Evolutionary conservation across 2,888 invertebrate species (phyloP).

Genomic region (Torymus aiolomorphi): DNA sequence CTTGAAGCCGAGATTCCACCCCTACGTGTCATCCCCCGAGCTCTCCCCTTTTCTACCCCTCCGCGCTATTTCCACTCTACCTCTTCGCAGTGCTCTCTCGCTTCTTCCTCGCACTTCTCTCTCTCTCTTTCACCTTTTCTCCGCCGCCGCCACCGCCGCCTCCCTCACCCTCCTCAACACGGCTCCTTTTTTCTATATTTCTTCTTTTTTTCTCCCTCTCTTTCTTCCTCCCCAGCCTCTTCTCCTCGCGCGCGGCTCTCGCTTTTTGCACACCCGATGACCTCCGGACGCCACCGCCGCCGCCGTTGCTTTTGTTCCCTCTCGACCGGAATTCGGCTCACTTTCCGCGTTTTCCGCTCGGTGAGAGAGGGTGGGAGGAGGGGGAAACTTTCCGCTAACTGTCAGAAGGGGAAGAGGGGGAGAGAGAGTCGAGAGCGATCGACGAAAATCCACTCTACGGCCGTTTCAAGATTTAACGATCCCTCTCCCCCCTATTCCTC

Average conservation of each 20-base stretch:
- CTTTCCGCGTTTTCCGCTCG: slow-evolving; percentile 49
- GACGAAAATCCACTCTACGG: slow-evolving; percentile 50
- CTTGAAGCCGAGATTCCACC: slow-evolving; percentile 72
- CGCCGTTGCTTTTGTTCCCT: slow-evolving; percentile 46
- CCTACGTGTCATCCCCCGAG: slow-evolving; percentile 59
- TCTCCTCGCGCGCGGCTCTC: neutral
- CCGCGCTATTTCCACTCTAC: neutral
- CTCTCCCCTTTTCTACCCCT: slow-evolving; percentile 21
- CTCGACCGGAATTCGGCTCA: slow-evolving; percentile 57
- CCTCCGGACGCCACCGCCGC: slow-evolving; percentile 29
- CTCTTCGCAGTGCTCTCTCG: slow-evolving; percentile 45
- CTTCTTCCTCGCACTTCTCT: slow-evolving; percentile 53
- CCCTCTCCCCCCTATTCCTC: neutral
- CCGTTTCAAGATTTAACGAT: slow-evolving; percentile 52
- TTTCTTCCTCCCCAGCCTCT: neutral
- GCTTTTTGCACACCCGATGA: slow-evolving; percentile 44
- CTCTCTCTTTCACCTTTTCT: slow-evolving; percentile 34
- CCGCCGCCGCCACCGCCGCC: neutral
- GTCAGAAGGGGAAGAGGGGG: slow-evolving; percentile 1
- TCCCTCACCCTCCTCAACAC: neutral
- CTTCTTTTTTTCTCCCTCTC: slow-evolving; percentile 23
- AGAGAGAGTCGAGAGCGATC: slow-evolving; percentile 39
- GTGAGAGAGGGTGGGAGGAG: neutral
- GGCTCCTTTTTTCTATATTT: neutral
- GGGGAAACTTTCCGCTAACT: slow-evolving; percentile 20